Evolutionary conservation across 2,888 invertebrate genomes (phyloP), one percentile per base, ranked within the genome.

Genomic region (Gymnosoma rotundatum): DNA sequence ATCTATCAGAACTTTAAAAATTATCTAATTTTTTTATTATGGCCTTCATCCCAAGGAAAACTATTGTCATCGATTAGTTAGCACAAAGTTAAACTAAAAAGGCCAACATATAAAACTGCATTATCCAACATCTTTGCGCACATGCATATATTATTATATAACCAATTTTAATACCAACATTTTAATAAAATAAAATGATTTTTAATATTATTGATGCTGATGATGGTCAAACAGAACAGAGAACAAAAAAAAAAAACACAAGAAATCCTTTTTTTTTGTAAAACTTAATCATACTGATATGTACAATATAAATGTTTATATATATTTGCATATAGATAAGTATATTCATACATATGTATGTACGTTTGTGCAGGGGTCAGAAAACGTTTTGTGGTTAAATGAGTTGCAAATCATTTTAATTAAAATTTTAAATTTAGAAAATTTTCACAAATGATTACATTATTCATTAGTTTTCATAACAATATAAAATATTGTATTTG

Each of bases 321-420:
- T 42, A 36, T 48, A 18, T 38, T 25, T 14, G 21, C 50, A 12
- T 25, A 10, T 12, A 21, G 20, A 48, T 48, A 10, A n/a, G 48
- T 54, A n/a, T n/a, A 14, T 45, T 4, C 14, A 2, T 54, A 1
- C 20, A 54, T 20, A n/a, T 20, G 56, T 64, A 32, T 64, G 20
- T 63, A 12, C 12, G 63, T 10, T 10, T 54, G 63, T 70, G 58
- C 61, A 58, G 76, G 74, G 66, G 66, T 83, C 83, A 78, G 80
- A 80, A 86, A 86, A 82, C 85, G 82, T 87, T 82, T 87, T 85
- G 83, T 82, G 87, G 87, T 87, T 86, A 86, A 82, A 86, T 86
- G 86, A 85, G 81, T 76, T 82, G 63, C 75, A 82, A 81, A 81
- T 89, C 87, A 88, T 88, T 89, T 89, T 88, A 89, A 87, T 89